These are phyloP conservation scores for Valencia hispanica DNA, from an alignment of 2,797 vertebrate species.

Conservation along the genomic window DNA sequence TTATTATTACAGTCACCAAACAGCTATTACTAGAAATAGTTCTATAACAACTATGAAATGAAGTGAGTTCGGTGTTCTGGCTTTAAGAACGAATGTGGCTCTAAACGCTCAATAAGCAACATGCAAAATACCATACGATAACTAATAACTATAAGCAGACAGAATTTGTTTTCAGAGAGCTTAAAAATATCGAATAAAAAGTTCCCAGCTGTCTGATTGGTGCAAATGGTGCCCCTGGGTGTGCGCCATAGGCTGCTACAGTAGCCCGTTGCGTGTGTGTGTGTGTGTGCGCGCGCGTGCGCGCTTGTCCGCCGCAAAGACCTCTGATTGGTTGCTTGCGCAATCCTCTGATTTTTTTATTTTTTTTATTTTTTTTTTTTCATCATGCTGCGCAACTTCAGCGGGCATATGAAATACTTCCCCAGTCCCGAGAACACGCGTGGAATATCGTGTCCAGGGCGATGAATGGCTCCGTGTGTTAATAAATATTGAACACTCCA, in stretches of 20 bases:
- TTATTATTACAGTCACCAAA: not conserved
- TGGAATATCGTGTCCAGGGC: not conserved
- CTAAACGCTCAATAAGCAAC: not conserved
- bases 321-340: slow-evolving; percentile 66
- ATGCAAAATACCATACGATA: slow-evolving; percentile 2
- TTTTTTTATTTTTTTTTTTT: not conserved
- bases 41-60: not conserved
- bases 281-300: slow-evolving; percentile 17
- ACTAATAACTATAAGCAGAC: not conserved
- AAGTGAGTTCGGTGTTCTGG: not conserved
- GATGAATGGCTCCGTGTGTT: not conserved
- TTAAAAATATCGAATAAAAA: slow-evolving; percentile 19
- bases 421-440: not conserved
- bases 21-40: not conserved
- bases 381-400: slow-evolving; percentile 30
- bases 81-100: not conserved
- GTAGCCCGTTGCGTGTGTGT: slow-evolving; percentile 44
- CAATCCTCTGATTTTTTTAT: slow-evolving; percentile 16
- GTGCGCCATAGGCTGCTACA: slow-evolving; percentile 67
- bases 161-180: slow-evolving; percentile 8
- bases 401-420: slow-evolving; percentile 34
- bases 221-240: slow-evolving; percentile 45
- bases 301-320: slow-evolving; percentile 55
- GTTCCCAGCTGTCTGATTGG: slow-evolving; percentile 66
- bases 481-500: not conserved